Evolutionary conservation across 2,113 vertebrate species (phyloP), one percentile per base, ranked within the genome.

Genomic region (Anser cygnoides): DNA sequence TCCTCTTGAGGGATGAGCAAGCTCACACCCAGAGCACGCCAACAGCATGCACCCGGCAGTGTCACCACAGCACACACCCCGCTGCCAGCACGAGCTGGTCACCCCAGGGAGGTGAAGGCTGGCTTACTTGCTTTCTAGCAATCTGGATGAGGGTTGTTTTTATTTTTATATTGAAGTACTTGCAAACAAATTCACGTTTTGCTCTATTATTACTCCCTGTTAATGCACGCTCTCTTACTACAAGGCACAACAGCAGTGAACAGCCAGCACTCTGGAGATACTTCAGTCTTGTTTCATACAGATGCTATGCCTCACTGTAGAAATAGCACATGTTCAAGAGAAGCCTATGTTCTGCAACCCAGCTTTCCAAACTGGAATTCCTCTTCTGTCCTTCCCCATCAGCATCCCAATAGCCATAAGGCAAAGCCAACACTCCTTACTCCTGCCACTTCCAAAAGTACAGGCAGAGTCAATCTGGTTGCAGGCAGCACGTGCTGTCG

Each of bases 11-110:
- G 17, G 23, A 18, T 6, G 29, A 79, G 37, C 28, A 10, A 5
- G 10, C 74, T 17, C 43, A 13, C 28, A 73, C 12, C 39, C 25
- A 1, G 2, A 54, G 7, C 28, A 33, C 0, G 0, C 54, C 22
- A 54, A 18, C 13, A 6, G 14, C 33, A 41, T 0, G 8, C 28
- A 49, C 10, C 15, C 12, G 6, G 71, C 39, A 23, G 20, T 13
- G n/a, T 13, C 18, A 37, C 9, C 44, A 18, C 19, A 39, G 28
- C 28, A 73, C 50, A 73, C 2, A 57, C 35, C 35, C 22, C 1
- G 11, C 19, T 22, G 5, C 3, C 72, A 19, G 15, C 28, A 39
- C 16, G 25, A 39, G 41, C 3, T 23, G 11, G 10, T 68, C 10
- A 31, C 44, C 1, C 1, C 6, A 4, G 13, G 8, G 12, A 11